Percentiles rank a stretch among this genome's conserved stretches.
Evolutionary conservation across 2,113 vertebrate species (phyloP).

Genomic region (Ameiurus melas): DNA sequence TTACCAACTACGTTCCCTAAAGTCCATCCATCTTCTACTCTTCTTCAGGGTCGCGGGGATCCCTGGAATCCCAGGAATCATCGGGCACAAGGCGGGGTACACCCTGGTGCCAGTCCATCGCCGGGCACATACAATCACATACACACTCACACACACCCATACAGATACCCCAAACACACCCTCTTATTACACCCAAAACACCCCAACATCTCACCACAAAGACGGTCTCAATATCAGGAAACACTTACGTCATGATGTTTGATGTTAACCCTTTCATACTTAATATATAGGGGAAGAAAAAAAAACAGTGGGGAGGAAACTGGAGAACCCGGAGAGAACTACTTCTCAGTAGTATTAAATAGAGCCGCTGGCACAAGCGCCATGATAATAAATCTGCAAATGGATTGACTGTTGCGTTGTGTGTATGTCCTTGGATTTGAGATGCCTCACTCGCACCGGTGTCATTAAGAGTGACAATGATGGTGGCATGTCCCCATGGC

Average conservation of each 20-base stretch:
- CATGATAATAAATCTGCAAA: not conserved
- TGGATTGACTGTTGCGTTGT: constrained; percentile 19
- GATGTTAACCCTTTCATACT: not conserved
- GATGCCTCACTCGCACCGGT: constrained; percentile 64
- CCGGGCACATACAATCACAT: too few species aligned
- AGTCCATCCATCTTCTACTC: too few species aligned
- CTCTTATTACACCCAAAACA: not conserved
- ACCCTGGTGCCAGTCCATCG: too few species aligned
- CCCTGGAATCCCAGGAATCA: too few species aligned
- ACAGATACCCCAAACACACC: not conserved
- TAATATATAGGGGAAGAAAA: too few species aligned
- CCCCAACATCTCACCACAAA: not conserved
- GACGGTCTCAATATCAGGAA: not conserved
- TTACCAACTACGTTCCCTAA: too few species aligned
- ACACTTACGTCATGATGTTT: not conserved
- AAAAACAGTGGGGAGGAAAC: too few species aligned
- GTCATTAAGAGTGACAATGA: constrained; percentile 38
- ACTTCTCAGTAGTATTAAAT: too few species aligned
- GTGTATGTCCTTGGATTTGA: constrained; percentile 28
- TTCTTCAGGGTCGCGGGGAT: too few species aligned
- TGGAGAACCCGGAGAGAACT: too few species aligned
- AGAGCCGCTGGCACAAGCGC: not conserved
- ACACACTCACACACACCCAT: too few species aligned
- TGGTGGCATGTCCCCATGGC: constrained; percentile 57
- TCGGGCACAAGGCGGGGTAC: too few species aligned